Evolutionary conservation across 2,113 vertebrate species (phyloP).

Genomic region (Sardina pilchardus): DNA sequence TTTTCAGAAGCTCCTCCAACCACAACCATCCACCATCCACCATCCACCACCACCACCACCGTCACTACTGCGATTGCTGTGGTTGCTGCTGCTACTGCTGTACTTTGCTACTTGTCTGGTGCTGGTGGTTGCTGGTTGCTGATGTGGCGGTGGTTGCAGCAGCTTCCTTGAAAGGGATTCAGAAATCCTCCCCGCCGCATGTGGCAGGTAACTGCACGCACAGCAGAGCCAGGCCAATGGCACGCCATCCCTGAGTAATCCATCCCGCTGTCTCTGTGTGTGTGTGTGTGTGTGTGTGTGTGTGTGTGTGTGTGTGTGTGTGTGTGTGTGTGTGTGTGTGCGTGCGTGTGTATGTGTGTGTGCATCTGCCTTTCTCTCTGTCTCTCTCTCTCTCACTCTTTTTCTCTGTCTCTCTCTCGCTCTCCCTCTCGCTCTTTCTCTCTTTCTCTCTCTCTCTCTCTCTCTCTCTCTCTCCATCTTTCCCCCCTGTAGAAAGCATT

Average conservation of each 20-base stretch:
- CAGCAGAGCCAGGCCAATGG: neutral
- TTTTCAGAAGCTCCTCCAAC: no score
- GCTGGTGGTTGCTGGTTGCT: no score
- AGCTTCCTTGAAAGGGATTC: neutral
- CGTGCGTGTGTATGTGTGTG: no score
- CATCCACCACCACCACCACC: no score
- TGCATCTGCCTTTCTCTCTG: neutral
- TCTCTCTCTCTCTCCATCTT: neutral
- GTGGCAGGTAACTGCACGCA: slow-evolving; percentile 24
- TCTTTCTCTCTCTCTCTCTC: neutral
- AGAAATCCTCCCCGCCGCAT: neutral
- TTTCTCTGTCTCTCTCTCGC: neutral
- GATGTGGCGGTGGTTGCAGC: neutral
- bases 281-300: no score
- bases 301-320: no score
- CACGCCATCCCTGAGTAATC: slow-evolving; percentile 8
- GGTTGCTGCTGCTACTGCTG: neutral
- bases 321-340: no score
- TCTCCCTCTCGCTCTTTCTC: neutral
- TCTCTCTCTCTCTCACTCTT: neutral
- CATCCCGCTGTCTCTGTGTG: neutral
- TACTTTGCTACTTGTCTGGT: neutral
- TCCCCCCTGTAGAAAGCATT: neutral
- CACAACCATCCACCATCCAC: no score
- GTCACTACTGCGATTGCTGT: no score